Evolutionary conservation across 2,113 vertebrate species (phyloP).

Genomic region (Callipepla californica): DNA sequence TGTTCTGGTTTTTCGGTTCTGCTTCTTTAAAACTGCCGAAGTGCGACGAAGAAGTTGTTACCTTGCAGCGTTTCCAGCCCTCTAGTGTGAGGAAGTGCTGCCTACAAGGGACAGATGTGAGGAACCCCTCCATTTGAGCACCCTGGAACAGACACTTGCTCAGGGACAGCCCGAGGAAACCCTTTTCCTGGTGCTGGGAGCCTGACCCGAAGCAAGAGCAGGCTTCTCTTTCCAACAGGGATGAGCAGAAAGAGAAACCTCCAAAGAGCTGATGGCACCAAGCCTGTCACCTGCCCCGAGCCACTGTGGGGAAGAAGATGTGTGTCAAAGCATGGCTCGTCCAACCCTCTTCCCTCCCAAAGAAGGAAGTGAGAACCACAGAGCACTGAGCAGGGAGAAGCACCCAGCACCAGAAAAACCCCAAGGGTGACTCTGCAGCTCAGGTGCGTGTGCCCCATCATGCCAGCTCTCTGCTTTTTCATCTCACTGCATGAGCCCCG

Average conservation of each 20-base stretch:
- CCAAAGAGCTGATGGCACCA: background rate
- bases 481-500: too few species aligned
- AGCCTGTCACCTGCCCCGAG: background rate
- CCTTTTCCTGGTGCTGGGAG: background rate
- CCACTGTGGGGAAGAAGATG: fast-evolving
- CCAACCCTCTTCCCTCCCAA: background rate
- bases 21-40: constrained; percentile 6
- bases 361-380: constrained; percentile 8
- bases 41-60: background rate
- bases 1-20: constrained; percentile 65
- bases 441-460: background rate
- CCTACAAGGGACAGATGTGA: background rate
- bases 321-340: background rate
- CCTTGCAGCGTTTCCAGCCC: too few species aligned
- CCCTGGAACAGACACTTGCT: background rate
- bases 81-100: background rate
- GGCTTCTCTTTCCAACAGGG: background rate
- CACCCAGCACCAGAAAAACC: background rate
- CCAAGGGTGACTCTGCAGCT: background rate
- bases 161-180: background rate
- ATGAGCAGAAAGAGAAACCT: background rate
- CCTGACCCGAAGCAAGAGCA: fast-evolving
- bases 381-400: background rate
- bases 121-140: background rate
- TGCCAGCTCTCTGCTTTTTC: background rate